phyloP scores from a whole-genome alignment of 2,113 vertebrate genomes.

The Larimichthys polyactis region DNA sequence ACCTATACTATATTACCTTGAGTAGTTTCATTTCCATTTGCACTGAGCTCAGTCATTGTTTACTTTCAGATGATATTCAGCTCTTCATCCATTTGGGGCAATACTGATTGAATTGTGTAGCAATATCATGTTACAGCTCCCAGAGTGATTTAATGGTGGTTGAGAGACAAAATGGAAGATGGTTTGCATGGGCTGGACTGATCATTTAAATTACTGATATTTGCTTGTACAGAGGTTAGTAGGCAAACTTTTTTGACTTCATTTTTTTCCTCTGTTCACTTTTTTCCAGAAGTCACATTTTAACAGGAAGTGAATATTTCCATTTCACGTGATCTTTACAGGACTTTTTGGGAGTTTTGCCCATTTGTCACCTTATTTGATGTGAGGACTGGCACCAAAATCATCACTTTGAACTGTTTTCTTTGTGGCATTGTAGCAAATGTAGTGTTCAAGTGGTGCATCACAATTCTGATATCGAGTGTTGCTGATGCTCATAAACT shows the following conservation, averaged over 20 bases:
- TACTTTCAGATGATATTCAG: slow-evolving; percentile 44
- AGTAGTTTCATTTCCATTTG: slow-evolving; percentile 49
- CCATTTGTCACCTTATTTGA: slow-evolving; percentile 26
- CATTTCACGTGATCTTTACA: slow-evolving; percentile 15
- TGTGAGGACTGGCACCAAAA: slow-evolving; percentile 59
- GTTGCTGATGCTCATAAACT: neutral
- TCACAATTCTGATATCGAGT: neutral
- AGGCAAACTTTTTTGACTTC: slow-evolving; percentile 5
- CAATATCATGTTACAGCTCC: slow-evolving; percentile 48
- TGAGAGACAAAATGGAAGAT: neutral
- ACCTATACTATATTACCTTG: slow-evolving; percentile 56
- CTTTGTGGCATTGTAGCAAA: slow-evolving; percentile 27
- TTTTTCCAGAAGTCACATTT: slow-evolving; percentile 26
- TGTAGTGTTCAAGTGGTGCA: slow-evolving; percentile 2
- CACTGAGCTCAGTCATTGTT: slow-evolving; percentile 57
- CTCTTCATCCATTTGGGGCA: slow-evolving; percentile 49
- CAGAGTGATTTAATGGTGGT: slow-evolving; percentile 29
- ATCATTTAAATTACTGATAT: slow-evolving; percentile 42
- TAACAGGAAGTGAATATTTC: slow-evolving; percentile 18
- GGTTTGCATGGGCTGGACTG: slow-evolving; percentile 40
- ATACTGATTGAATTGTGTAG: slow-evolving; percentile 66
- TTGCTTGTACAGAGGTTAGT: slow-evolving; percentile 26
- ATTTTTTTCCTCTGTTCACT: slow-evolving; percentile 4
- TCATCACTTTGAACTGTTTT: slow-evolving; percentile 32
- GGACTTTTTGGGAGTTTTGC: slow-evolving; percentile 23